Base-by-base conservation (phyloP, 37 sponge, comb jelly and placozoan species). In the Crambe crambe region DNA sequence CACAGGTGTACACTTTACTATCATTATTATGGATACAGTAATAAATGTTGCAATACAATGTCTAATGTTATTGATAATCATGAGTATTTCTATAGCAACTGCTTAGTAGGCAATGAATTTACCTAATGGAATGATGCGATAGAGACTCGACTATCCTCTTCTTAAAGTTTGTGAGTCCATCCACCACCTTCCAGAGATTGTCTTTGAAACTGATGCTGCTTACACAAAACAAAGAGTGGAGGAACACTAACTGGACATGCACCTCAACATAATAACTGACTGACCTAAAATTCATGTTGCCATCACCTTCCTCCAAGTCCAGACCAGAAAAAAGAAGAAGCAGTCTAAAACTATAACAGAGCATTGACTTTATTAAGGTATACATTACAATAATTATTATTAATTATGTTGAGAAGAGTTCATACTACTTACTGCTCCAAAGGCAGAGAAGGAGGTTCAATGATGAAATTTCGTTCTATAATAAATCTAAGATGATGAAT, bases 391-490 rank as follows among this genome's bases (percentile, higher is more conserved):
- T 6, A 47, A 47, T 47, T 15, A 12, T 47, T 47, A n/a, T n/a
- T n/a, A n/a, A n/a, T n/a, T n/a, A n/a, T n/a, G n/a, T n/a, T n/a
- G n/a, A n/a, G n/a, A n/a, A n/a, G n/a, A n/a, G n/a, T n/a, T n/a
- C n/a, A n/a, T n/a, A n/a, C n/a, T n/a, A 30, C 66, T 2, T 65
- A 65, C 66, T 65, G 17, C 34, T 26, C 15, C 5, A 65, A 34
- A 31, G 66, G 66, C 25, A 65, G 66, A 65, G 66, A n/a, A n/a
- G n/a, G 12, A 5, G 66, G 39, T 75, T 51, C 60, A 51, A 57
- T 37, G 2, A 75, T 0, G 58, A 75, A 75, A 29, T 34, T 57
- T 22, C 57, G 26, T 35, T 75, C 75, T 34, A 75, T 75, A 15
- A 75, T 9, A 34, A 75, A 75, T 29, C 75, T 75, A 12, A 47